These are phyloP conservation scores for Vespertilio murinus DNA, from an alignment of 2,797 vertebrate species.

Conservation along the genomic window DNA sequence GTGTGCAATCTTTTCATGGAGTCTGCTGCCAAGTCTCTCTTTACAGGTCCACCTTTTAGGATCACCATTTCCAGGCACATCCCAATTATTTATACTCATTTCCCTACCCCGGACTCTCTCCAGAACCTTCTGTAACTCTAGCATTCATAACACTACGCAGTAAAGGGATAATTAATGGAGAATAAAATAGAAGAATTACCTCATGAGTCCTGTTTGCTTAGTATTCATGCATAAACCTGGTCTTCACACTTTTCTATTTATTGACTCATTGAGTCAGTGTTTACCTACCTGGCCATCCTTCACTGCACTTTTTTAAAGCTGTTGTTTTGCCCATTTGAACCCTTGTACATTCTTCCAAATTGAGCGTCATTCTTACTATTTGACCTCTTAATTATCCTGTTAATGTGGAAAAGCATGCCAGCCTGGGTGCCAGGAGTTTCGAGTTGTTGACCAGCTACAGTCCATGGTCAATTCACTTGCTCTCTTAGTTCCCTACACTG, in stretches of 20 bases:
- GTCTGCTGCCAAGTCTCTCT: background rate
- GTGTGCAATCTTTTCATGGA: background rate
- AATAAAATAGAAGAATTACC: background rate
- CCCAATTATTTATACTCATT: background rate
- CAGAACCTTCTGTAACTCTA: background rate
- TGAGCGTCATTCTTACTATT: background rate
- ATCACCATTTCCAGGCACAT: background rate
- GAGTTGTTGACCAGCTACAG: background rate
- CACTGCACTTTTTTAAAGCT: background rate
- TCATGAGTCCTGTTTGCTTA: background rate
- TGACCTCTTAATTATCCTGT: background rate
- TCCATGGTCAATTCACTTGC: slow-evolving; percentile 3
- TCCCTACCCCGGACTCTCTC: background rate
- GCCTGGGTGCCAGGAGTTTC: background rate
- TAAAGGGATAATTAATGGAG: background rate
- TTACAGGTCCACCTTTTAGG: slow-evolving; percentile 10
- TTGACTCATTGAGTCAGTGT: background rate
- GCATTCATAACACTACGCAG: background rate
- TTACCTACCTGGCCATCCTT: background rate
- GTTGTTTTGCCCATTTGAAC: background rate
- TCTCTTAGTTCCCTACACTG: slow-evolving; percentile 21
- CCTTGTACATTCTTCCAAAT: background rate
- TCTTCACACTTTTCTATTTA: background rate
- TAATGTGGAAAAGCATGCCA: background rate
- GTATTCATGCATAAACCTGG: background rate